Base-by-base conservation (phyloP, 2,888 invertebrate genomes). In the Brachylomia viminalis region DNA sequence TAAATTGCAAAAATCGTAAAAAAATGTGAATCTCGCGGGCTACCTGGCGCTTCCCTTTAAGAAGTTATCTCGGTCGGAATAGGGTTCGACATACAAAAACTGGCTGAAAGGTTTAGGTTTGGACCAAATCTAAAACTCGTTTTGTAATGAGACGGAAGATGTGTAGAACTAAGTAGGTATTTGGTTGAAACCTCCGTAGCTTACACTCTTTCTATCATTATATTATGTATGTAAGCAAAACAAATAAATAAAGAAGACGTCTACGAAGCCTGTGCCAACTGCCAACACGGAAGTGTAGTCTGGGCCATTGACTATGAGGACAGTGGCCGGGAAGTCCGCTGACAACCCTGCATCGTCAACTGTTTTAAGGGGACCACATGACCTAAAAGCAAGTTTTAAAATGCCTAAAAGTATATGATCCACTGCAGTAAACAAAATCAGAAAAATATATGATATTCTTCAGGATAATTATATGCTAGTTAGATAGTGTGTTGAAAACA, bases 291-390 rank as follows among this genome's bases (percentile, higher is more conserved):
- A 83, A 83, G 52, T 64, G 52, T n/a, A 67, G 17, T 68, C 59
- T 42, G 77, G 52, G 72, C 72, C 76, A 66, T 27, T 71, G 58
- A 30, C 59, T 52, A 71, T 68, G 61, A 73, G 59, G 52, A 68
- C 67, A 33, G 54, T 11, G 27, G 66, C 27, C 78, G 73, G 83
- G 83, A 85, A 74, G 79, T 82, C 47, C 70, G 67, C 13, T 82
- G 86, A 73, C 86, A 77, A 61, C 30, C 59, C 66, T 49, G 45
- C 42, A 49, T 74, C 58, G 72, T 72, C 69, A 68, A 64, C 67
- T 56, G 70, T 73, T 56, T 72, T 67, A n/a, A n/a, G n/a, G n/a
- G n/a, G n/a, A n/a, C n/a, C n/a, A n/a, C n/a, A n/a, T n/a, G n/a
- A n/a, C n/a, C n/a, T n/a, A n/a, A n/a, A n/a, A n/a, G n/a, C n/a